Evolutionary conservation across 2,113 vertebrate genomes (phyloP).

Genomic region (Scomber colias): DNA sequence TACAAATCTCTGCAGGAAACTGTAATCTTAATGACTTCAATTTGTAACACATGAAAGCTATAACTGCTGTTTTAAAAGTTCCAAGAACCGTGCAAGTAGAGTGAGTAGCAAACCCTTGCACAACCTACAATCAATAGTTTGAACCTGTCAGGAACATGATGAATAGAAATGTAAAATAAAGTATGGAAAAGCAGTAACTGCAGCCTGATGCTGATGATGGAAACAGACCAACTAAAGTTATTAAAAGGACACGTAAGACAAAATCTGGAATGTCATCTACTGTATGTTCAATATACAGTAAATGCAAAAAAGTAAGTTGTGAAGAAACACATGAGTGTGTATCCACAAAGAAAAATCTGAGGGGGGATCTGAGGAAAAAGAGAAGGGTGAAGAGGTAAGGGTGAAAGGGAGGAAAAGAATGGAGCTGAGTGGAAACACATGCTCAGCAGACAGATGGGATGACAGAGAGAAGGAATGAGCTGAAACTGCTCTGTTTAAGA

Average conservation of each 20-base stretch:
- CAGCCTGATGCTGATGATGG: not conserved
- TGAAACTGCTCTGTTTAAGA: not conserved
- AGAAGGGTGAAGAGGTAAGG: not conserved
- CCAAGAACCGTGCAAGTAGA: too few relatives aligned
- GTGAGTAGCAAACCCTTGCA: too few relatives aligned
- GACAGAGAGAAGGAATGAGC: constrained; percentile 1
- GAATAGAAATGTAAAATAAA: too few relatives aligned
- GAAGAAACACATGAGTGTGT: not conserved
- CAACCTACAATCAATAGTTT: not conserved
- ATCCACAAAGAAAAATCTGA: not conserved
- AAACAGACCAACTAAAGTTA: too few relatives aligned
- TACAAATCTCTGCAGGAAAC: too few relatives aligned
- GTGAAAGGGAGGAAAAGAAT: not conserved
- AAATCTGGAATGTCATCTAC: too few relatives aligned
- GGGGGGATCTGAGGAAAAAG: not conserved
- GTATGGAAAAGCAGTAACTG: too few relatives aligned
- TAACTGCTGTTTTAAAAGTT: too few relatives aligned
- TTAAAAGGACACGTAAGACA: too few relatives aligned
- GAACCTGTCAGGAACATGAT: not conserved
- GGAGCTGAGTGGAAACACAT: constrained; percentile 45
- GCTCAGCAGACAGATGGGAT: constrained; percentile 20
- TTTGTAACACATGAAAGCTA: too few relatives aligned
- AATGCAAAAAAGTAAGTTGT: not conserved
- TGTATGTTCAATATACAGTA: too few relatives aligned
- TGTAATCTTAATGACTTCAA: too few relatives aligned